Conservation (phyloP, 1,140 invertebrate genomes). For the Trichonephila inaurata region DNA sequence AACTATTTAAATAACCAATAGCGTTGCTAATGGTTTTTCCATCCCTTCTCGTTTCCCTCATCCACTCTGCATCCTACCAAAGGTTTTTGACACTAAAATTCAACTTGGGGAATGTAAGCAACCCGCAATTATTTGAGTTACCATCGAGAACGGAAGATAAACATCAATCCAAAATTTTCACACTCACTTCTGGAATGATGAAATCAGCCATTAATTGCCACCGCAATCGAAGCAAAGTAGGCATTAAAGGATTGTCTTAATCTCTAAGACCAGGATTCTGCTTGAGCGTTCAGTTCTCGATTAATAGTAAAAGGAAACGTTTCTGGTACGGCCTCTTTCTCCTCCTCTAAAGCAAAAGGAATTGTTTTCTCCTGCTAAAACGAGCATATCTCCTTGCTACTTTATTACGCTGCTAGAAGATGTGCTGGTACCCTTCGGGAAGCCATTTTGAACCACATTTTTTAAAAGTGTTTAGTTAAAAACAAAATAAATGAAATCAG, state of each 20-base stretch:
- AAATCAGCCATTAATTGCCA: constrained; percentile 47
- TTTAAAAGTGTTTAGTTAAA: background rate
- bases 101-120: constrained; percentile 13
- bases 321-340: background rate
- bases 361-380: constrained; percentile 57
- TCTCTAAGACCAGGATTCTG: background rate
- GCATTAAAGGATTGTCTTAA: constrained; percentile 63
- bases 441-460: constrained; percentile 33
- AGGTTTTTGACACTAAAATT: constrained; percentile 60
- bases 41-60: background rate
- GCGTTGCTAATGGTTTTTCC: constrained; percentile 51
- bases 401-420: background rate
- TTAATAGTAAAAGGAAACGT: constrained; percentile 59
- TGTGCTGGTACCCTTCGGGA: background rate
- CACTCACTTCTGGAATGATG: constrained; percentile 50
- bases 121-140: constrained; percentile 41
- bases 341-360: background rate
- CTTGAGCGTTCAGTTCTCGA: background rate
- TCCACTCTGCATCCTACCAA: background rate
- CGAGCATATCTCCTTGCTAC: constrained; percentile 63
- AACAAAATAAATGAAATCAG: too few relatives aligned
- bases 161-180: constrained; percentile 42
- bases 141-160: constrained; percentile 29
- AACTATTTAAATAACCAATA: constrained; percentile 51
- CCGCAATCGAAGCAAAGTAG: constrained; percentile 6